phyloP scores from a whole-genome alignment of 2,888 invertebrate species.

The Pediacus dermestoides region DNA sequence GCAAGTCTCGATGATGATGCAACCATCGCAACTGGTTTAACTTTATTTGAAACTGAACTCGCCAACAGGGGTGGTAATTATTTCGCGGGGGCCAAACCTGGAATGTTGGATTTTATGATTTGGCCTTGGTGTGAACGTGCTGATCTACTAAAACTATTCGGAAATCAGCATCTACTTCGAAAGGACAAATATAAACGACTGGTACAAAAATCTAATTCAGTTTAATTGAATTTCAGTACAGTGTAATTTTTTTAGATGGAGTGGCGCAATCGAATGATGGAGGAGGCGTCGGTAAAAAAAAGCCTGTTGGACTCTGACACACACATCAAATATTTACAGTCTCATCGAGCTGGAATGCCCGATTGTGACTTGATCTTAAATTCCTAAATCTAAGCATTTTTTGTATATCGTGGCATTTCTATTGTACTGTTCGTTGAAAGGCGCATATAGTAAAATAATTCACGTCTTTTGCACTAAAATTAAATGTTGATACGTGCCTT shows the following conservation, averaged over 20 bases:
- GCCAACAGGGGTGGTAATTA: conserved; percentile 59
- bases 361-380: conserved; percentile 58
- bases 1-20: conserved; percentile 39
- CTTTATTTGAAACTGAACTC: conserved; percentile 65
- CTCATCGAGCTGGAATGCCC: conserved; percentile 61
- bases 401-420: no score
- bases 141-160: conserved; percentile 58
- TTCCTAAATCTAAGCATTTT: no score
- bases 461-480: no score
- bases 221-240: background rate
- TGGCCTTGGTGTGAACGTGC: conserved; percentile 82
- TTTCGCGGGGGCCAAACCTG: conserved; percentile 67
- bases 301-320: conserved; percentile 64
- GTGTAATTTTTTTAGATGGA: conserved; percentile 53
- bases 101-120: conserved; percentile 77
- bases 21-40: conserved; percentile 52
- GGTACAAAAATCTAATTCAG: no score
- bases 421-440: no score
- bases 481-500: no score
- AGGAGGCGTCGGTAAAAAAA: conserved; percentile 65
- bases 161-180: conserved; percentile 62
- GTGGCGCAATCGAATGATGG: conserved; percentile 70
- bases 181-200: conserved; percentile 61
- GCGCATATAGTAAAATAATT: no score
- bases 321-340: conserved; percentile 69